A percentile compares a stretch with the other conserved stretches of the same genome.
phyloP scores from a whole-genome alignment of 2,888 invertebrate species.

The Diplolepis rosae region DNA sequence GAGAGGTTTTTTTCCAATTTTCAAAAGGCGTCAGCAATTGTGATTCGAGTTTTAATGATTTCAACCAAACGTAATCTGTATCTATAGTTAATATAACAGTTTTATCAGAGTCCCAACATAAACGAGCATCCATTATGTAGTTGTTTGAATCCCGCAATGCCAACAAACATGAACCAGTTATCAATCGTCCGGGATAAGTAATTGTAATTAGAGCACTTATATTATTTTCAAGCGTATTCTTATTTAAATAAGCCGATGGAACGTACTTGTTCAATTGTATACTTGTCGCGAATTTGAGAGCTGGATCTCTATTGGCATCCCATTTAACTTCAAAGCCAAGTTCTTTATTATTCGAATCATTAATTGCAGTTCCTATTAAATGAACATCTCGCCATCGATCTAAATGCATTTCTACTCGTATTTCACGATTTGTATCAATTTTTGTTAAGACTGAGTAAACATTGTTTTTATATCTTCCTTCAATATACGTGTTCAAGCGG shows the following conservation, averaged over 20 bases:
- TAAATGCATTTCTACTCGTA: slow-evolving; percentile 83
- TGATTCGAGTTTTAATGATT: slow-evolving; percentile 72
- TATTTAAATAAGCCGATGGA: not conserved
- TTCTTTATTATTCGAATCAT: slow-evolving; percentile 79
- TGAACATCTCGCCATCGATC: slow-evolving; percentile 87
- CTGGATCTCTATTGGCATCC: slow-evolving; percentile 90
- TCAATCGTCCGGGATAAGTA: slow-evolving; percentile 85
- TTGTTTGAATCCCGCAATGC: slow-evolving; percentile 75
- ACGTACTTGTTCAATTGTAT: slow-evolving; percentile 77
- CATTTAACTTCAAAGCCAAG: slow-evolving; percentile 85
- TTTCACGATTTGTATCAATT: slow-evolving; percentile 79
- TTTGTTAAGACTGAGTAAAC: slow-evolving; percentile 81
- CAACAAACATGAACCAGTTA: slow-evolving; percentile 81
- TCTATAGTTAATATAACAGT: slow-evolving; percentile 79
- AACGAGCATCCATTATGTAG: slow-evolving; percentile 75
- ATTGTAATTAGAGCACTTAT: slow-evolving; percentile 80
- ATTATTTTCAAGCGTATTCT: slow-evolving; percentile 76
- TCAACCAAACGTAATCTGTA: slow-evolving; percentile 75
- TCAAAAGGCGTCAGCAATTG: slow-evolving; percentile 77
- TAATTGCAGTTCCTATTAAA: slow-evolving; percentile 79
- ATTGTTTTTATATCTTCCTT: slow-evolving; percentile 80
- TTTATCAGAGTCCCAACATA: slow-evolving; percentile 83
- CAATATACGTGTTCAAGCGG: slow-evolving; percentile 80
- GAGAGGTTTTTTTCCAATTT: slow-evolving; percentile 76
- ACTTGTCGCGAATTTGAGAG: slow-evolving; percentile 80